Evolutionary conservation across 2,797 vertebrate species (phyloP), one percentile per base, ranked within the genome.

Genomic region (Poeciliopsis presidionis): DNA sequence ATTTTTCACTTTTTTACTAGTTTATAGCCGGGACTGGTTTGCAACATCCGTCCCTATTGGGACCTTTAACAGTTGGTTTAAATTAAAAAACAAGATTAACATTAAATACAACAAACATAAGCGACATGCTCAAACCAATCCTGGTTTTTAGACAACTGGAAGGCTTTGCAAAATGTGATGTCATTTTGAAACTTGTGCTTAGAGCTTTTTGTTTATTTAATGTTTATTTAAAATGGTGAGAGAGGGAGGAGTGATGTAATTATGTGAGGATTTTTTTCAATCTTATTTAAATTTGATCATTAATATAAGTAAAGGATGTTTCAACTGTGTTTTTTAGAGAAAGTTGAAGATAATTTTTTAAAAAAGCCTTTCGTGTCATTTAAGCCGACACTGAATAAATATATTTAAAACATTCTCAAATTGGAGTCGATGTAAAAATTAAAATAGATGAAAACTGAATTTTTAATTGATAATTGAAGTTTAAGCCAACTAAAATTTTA

Each of bases 181-280:
- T 55, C 46, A 81, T 41, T 28, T 51, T 53, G 8, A 74, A 63
- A 7, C 59, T 33, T 33, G 14, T 61, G 28, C 59, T 73, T 25
- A 53, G 49, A 43, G 72, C 36, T 18, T 74, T 74, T 43, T 74
- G 63, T 25, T 65, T 22, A 65, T 39, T 14, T 79, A 69, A 45
- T 70, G 14, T 30, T 36, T 39, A 53, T 46, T 46, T 14, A 22
- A 30, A 73, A 11, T 33, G 12, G 36, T 22, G 33, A 22, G 1
- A 22, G 28, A 25, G 9, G 36, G 49, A 41, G 14, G 47, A 39
- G 22, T n/a, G 6, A n/a, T 0, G 11, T 51, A 22, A 65, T 39
- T 9, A 4, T 22, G 33, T 65, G 33, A 9, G 18, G 33, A 36
- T 12, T 61, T 36, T 61, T 61, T 61, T 18, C 12, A 30, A 59